Base-by-base conservation (phyloP, 53 echinoderm and acorn worm genomes). In the Paracentrotus lividus region DNA sequence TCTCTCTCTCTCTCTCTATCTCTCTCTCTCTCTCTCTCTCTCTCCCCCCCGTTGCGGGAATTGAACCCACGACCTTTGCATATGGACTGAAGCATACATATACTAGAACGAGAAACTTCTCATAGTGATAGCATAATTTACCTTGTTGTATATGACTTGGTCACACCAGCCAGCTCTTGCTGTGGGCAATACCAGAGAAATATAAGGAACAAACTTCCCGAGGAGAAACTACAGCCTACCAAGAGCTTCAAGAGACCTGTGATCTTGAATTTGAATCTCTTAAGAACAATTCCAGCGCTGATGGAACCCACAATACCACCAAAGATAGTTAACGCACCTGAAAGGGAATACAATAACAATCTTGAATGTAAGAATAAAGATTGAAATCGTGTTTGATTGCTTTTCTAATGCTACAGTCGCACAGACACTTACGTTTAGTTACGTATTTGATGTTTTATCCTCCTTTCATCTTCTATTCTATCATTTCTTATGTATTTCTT, bases 291-390 rank as follows among this genome's bases (percentile, higher is more conserved):
- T 9, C 91, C 91, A 24, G 72, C 91, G 53, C 15, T 8, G 20
- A 91, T 20, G 45, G 76, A 54, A 7, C 91, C 91, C 9, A 91
- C 21, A 52, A 91, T 34, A 8, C 91, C 91, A 31, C 91, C 91
- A 36, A 69, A 20, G 53, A 91, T 56, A 75, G 7, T 18, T 6
- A 91, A 31, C 14, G 76, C 21, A 15, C 91, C 91, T 91, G 53
- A 27, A 57, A 38, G 31, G n/a, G n/a, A n/a, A n/a, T n/a, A n/a
- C n/a, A n/a, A n/a, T n/a, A n/a, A n/a, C n/a, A n/a, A n/a, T n/a
- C n/a, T n/a, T n/a, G n/a, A n/a, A n/a, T n/a, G n/a, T n/a, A n/a
- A n/a, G n/a, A n/a, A n/a, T n/a, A n/a, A n/a, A n/a, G n/a, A n/a
- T n/a, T n/a, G n/a, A n/a, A n/a, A n/a, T n/a, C n/a, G n/a, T n/a